Conservation (phyloP, 2,888 invertebrate species). For the Cheilosia variabilis region DNA sequence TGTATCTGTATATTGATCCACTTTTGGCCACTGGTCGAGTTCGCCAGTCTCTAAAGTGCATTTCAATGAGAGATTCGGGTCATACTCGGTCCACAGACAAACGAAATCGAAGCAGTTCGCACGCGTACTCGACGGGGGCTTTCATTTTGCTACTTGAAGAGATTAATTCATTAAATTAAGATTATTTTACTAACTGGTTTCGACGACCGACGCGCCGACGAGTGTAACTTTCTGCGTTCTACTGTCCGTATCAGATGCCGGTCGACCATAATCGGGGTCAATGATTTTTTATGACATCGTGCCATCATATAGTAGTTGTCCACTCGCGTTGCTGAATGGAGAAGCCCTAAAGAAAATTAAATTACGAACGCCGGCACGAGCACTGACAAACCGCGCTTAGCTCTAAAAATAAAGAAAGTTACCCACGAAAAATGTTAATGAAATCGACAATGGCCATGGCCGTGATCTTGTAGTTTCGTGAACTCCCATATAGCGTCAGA, state of each 20-base stretch:
- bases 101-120: conserved; percentile 55
- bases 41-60: conserved; percentile 49
- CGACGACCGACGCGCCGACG: conserved; percentile 9
- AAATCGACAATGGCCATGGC: conserved; percentile 75
- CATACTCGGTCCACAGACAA: conserved; percentile 34
- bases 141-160: conserved; percentile 38
- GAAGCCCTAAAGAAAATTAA: conserved; percentile 27
- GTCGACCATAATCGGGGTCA: conserved; percentile 55
- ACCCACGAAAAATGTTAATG: conserved; percentile 65
- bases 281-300: conserved; percentile 70
- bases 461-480: conserved; percentile 70
- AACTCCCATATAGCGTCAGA: conserved; percentile 11
- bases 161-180: conserved; percentile 67
- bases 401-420: conserved; percentile 68
- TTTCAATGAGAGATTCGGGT: conserved; percentile 55
- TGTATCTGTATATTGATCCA: conserved; percentile 36
- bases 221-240: conserved; percentile 17
- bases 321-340: conserved; percentile 29
- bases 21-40: conserved; percentile 22
- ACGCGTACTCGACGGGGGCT: conserved; percentile 15
- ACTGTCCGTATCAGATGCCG: background rate
- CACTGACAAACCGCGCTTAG: conserved; percentile 37
- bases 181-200: conserved; percentile 63
- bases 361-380: conserved; percentile 27
- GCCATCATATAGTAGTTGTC: conserved; percentile 47